Evolutionary conservation across 2,888 invertebrate species (phyloP).

Genomic region (Ochropleura leucogaster): DNA sequence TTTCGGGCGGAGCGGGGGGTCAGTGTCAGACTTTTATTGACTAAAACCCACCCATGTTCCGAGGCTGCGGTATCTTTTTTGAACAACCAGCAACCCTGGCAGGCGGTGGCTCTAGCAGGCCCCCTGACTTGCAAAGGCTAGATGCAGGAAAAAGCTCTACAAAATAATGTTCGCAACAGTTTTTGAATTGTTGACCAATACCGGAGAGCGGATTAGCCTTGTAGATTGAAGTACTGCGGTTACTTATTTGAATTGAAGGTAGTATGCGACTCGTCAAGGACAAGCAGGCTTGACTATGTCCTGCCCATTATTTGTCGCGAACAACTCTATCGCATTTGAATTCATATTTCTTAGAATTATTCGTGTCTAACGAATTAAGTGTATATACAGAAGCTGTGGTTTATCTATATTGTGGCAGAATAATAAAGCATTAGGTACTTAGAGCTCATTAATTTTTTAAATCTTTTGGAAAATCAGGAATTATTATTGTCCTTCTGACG

Average conservation of each 20-base stretch:
- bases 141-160: not conserved
- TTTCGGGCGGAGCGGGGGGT: no score
- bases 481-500: not conserved
- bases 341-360: slow-evolving; percentile 42
- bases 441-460: not conserved
- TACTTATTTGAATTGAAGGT: slow-evolving; percentile 68
- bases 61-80: no score
- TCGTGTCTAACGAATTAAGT: not conserved
- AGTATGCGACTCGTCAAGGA: slow-evolving; percentile 60
- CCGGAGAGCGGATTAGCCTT: slow-evolving; percentile 76
- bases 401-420: not conserved
- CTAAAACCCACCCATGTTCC: no score
- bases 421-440: not conserved
- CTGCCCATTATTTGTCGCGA: slow-evolving; percentile 37
- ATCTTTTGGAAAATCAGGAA: not conserved
- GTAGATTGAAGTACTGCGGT: slow-evolving; percentile 55
- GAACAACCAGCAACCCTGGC: no score
- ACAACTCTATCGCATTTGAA: slow-evolving; percentile 27
- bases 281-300: slow-evolving; percentile 37
- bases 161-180: slow-evolving; percentile 12
- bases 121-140: not conserved
- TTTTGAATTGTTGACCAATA: slow-evolving; percentile 43
- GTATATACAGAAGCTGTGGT: not conserved
- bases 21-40: no score
- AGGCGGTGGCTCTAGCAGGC: no score